These are phyloP conservation scores for Natator depressus DNA, from an alignment of 2,113 vertebrate species.

Conservation along the genomic window DNA sequence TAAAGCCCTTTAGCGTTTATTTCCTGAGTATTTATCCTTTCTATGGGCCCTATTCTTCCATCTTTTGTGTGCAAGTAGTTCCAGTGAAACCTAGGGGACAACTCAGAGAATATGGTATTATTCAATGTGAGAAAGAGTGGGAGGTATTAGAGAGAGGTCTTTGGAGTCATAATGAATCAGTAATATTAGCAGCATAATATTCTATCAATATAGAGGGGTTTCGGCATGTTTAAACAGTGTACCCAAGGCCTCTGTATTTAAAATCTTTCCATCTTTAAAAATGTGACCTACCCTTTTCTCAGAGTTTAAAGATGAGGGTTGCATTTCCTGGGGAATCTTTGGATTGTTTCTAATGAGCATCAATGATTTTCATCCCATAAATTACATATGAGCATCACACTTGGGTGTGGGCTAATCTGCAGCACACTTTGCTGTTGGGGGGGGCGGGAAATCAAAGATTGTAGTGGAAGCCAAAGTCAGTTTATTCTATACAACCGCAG, in stretches of 20 bases:
- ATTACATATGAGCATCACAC: neutral
- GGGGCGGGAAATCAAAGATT: neutral
- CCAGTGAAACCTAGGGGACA: neutral
- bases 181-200: neutral
- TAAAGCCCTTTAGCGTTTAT: neutral
- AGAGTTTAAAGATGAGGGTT: neutral
- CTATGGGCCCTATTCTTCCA: neutral
- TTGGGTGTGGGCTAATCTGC: neutral
- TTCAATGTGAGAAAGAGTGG: neutral
- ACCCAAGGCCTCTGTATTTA: neutral
- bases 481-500: neutral
- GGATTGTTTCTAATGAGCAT: neutral
- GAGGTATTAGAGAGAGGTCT: neutral
- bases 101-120: neutral
- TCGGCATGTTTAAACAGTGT: neutral
- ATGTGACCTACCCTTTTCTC: neutral
- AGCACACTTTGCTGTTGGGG: neutral
- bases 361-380: neutral
- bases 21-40: neutral
- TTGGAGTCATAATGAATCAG: neutral
- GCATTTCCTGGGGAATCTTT: neutral
- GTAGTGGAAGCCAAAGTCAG: neutral
- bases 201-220: neutral
- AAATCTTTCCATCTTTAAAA: neutral
- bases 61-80: neutral